Conservation (phyloP, 2,888 invertebrate genomes). For the Cremastobaeus sp. region DNA sequence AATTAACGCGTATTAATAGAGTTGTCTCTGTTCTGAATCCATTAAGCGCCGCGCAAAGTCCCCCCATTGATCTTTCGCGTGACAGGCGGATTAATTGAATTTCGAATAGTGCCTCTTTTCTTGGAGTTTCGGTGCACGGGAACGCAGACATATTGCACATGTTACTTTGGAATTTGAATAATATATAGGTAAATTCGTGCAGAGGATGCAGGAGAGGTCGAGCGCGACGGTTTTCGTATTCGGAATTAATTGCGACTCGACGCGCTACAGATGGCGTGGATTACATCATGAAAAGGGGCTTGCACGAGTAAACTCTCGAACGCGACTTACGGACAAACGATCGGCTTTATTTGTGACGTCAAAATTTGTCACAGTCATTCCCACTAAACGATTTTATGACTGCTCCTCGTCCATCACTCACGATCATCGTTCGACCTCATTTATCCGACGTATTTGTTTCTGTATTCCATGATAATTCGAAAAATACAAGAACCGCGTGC, state of each 20-base stretch:
- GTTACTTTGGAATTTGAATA: conserved; percentile 61
- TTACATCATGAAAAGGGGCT: conserved; percentile 67
- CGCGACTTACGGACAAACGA: conserved; percentile 67
- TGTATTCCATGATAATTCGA: not conserved
- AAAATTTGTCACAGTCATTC: conserved; percentile 65
- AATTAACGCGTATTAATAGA: conserved; percentile 21
- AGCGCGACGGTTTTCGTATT: conserved; percentile 57
- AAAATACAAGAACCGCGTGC: too few relatives aligned
- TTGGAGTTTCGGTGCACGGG: conserved; percentile 21
- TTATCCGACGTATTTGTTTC: conserved; percentile 3
- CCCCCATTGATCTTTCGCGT: conserved; percentile 35
- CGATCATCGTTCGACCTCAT: conserved; percentile 1
- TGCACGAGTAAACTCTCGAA: conserved; percentile 65
- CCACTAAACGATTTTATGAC: conserved; percentile 54
- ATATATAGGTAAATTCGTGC: conserved; percentile 59
- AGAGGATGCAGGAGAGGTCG: conserved; percentile 58
- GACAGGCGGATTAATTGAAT: conserved; percentile 48
- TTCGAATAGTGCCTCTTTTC: conserved; percentile 46
- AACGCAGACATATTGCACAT: conserved; percentile 57
- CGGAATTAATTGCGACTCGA: conserved; percentile 70
- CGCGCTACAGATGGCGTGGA: conserved; percentile 70
- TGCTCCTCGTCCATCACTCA: conserved; percentile 33
- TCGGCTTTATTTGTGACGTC: conserved; percentile 66
- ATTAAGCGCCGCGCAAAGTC: conserved; percentile 16
- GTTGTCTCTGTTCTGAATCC: conserved; percentile 1